Base-by-base conservation (phyloP, 1,140 invertebrate species). In the Oedothorax gibbosus region DNA sequence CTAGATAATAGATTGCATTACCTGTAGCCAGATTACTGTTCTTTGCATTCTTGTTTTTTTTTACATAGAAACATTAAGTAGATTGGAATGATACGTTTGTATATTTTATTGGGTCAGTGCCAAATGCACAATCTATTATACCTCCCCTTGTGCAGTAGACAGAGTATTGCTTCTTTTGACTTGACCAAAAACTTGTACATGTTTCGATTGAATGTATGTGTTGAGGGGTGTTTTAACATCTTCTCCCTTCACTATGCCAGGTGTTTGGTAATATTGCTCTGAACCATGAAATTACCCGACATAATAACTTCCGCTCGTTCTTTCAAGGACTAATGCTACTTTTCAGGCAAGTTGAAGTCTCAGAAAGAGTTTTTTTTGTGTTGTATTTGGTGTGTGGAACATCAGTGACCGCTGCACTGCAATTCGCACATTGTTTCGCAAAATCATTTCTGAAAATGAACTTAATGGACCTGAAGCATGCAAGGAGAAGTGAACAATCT, bases 261-360 rank as follows among this genome's bases (percentile, higher is more conserved):
- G 96, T 99, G 90, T 99, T 99, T 94, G 99, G 99, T 91, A 99
- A 99, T 93, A 99, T 99, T 92, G 93, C 93, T 90, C 94, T 99
- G 92, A 93, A 95, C 90, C 93, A 97, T 86, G 94, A 95, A 89
- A 98, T 99, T 91, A 99, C 95, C 91, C 94, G 98, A 90, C 99
- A 99, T 93, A 99, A 99, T 93, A 99, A 99, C 94, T 99, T 99
- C 93, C 94, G 97, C 91, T 97, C 96, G 91, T 99, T 99, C 93
- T 94, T 97, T 91, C 96, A 99, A 93, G 96, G 96, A 90, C 93
- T 99, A 89, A 98, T 99, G 95, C 93, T 99, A 89, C 94, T 99
- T 87, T 99, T 99, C 94, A 96, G 98, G 98, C 98, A 95, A 95
- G 89, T 90, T 75, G 76, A 49, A 75, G 69, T 72, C 71, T 82